A percentile compares a stretch with the other conserved stretches of the same genome.
Evolutionary conservation across 2,797 vertebrate genomes (phyloP).

Genomic region (Phrynocephalus forsythii): DNA sequence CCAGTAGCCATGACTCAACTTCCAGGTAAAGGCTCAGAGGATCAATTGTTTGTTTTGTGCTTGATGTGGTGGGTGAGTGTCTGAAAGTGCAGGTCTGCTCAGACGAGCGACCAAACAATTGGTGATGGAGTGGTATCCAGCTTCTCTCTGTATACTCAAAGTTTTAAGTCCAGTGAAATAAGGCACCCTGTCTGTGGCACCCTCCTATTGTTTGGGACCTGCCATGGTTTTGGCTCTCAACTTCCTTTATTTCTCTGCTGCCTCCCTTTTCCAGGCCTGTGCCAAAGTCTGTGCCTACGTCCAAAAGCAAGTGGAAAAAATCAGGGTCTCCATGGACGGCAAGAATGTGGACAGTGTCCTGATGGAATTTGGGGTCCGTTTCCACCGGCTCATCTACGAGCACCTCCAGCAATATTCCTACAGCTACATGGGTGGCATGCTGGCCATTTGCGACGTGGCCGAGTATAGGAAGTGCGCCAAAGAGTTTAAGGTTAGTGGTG

Average conservation of each 20-base stretch:
- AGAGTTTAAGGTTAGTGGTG: constrained; percentile 91
- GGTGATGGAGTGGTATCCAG: neutral
- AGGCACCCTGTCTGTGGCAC: neutral
- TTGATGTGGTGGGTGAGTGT: too few relatives aligned
- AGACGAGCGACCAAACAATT: too few relatives aligned
- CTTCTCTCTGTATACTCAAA: too few relatives aligned
- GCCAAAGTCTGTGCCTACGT: constrained; percentile 95
- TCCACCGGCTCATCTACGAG: constrained; percentile 96
- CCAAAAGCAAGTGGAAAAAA: constrained; percentile 95
- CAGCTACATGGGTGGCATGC: constrained; percentile 99
- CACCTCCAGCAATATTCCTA: constrained; percentile 98
- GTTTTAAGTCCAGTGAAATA: neutral
- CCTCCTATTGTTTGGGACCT: neutral
- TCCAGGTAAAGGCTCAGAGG: too few relatives aligned
- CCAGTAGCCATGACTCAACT: too few relatives aligned
- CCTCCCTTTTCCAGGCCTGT: constrained; percentile 85
- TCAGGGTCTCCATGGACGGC: constrained; percentile 96
- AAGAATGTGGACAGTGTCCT: constrained; percentile 98
- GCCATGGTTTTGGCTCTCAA: neutral
- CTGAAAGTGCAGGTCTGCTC: too few relatives aligned
- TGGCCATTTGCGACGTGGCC: constrained; percentile 98
- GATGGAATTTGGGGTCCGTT: constrained; percentile 95
- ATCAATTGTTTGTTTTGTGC: too few relatives aligned
- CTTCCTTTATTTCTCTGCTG: too few relatives aligned
- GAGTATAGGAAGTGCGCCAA: constrained; percentile 98